Conservation (phyloP, 2,113 vertebrate genomes). For the Tamias sibiricus region DNA sequence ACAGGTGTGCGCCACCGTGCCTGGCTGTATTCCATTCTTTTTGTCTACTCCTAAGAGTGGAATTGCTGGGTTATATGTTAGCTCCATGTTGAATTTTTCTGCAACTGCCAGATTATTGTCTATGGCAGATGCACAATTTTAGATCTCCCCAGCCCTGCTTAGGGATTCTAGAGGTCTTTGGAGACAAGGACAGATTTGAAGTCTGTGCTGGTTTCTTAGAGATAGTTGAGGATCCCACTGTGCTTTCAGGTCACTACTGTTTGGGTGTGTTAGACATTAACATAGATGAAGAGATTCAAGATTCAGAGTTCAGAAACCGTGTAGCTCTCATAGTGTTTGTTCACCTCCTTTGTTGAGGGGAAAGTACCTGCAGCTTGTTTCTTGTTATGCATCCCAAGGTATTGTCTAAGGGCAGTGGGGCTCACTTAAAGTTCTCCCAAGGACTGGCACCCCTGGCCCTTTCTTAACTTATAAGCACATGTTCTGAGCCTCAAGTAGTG, state of each 20-base stretch:
- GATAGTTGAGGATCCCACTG: too few species aligned
- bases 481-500: neutral
- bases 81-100: neutral
- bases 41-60: neutral
- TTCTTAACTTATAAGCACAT: neutral
- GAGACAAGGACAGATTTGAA: neutral
- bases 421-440: neutral
- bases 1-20: too few species aligned
- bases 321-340: neutral
- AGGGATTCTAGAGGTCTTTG: neutral
- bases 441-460: neutral
- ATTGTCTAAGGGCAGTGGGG: neutral
- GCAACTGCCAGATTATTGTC: neutral
- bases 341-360: neutral
- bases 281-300: neutral
- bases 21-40: neutral
- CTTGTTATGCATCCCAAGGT: neutral
- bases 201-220: neutral
- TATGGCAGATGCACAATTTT: neutral
- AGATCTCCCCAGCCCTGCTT: rapidly evolving
- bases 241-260: neutral
- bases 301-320: neutral
- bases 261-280: neutral
- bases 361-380: neutral
- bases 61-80: neutral